Conservation (phyloP, 1,140 invertebrate genomes). For the Penaeus indicus region DNA sequence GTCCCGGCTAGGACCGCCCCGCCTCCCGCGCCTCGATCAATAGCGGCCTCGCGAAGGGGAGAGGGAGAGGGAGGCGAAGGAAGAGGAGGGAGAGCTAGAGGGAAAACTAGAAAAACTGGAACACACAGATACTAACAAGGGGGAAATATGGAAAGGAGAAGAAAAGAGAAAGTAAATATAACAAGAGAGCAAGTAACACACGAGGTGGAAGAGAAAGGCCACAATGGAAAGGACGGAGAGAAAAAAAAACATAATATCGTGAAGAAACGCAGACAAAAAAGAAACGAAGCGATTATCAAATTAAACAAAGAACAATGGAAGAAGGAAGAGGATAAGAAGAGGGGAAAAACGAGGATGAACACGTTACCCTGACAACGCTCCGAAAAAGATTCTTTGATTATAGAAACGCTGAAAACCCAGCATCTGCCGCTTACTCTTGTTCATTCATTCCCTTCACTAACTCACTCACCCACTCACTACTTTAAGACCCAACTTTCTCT, state of each 20-base stretch:
- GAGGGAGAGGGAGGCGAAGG: background rate
- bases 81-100: conserved; percentile 1
- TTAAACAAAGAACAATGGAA: background rate
- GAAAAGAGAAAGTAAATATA: background rate
- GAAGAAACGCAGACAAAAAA: background rate
- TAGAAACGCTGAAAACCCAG: too few relatives aligned
- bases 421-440: too few relatives aligned
- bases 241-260: background rate
- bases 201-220: background rate
- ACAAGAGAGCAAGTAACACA: background rate
- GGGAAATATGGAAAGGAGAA: background rate
- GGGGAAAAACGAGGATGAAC: background rate
- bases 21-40: too few relatives aligned
- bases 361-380: too few relatives aligned
- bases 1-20: too few relatives aligned
- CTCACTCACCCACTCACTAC: too few relatives aligned
- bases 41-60: background rate
- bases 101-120: background rate
- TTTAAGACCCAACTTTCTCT: too few relatives aligned
- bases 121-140: background rate
- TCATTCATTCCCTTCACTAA: too few relatives aligned
- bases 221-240: background rate
- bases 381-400: too few relatives aligned
- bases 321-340: background rate
- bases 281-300: background rate